Base-by-base conservation (phyloP, 2,888 invertebrate genomes). In the Tortrix viridana region DNA sequence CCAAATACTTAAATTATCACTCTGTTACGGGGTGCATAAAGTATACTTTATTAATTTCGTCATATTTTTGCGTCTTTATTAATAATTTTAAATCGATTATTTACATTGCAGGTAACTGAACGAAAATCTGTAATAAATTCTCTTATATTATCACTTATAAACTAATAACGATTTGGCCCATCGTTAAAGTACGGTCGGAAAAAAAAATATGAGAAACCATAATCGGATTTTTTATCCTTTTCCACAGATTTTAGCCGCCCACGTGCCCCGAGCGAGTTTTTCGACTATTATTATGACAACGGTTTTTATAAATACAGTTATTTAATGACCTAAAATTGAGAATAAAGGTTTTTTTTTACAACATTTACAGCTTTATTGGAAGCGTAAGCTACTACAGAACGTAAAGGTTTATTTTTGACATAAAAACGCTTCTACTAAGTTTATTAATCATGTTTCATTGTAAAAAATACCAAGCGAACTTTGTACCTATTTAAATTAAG, bases 121-220 rank as follows among this genome's bases (percentile, higher is more conserved):
- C 16, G 20, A 20, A 61, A 37, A 43, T 43, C 6, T 20, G 37
- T 44, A 18, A 23, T 52, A 60, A 37, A 53, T 50, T 59, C 14
- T 44, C 43, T 32, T 19, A 60, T 60, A 56, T 23, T 62, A 62
- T 50, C 62, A 56, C 62, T 62, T 56, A 56, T 16, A 52, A 62
- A 38, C 37, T 49, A 56, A 62, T 57, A 62, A 57, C 56, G 32
- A 52, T 62, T 56, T 16, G 23, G 46, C 12, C 50, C 49, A n/a
- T 57, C 62, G 50, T 52, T 23, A 52, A 52, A 38, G 56, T 38
- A 23, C 38, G 49, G 16, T 57, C 38, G 9, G n/a, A 19, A 26
- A 47, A 47, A 38, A 56, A 47, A 23, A 32, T 46, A 62, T 52
- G 57, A 22, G 14, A 62, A 49, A 47, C 19, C 6, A 32, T 47